Percentiles rank a stretch among this genome's conserved stretches.
Evolutionary conservation across 2,113 vertebrate species (phyloP).

Genomic region (Vireo altiloquus): DNA sequence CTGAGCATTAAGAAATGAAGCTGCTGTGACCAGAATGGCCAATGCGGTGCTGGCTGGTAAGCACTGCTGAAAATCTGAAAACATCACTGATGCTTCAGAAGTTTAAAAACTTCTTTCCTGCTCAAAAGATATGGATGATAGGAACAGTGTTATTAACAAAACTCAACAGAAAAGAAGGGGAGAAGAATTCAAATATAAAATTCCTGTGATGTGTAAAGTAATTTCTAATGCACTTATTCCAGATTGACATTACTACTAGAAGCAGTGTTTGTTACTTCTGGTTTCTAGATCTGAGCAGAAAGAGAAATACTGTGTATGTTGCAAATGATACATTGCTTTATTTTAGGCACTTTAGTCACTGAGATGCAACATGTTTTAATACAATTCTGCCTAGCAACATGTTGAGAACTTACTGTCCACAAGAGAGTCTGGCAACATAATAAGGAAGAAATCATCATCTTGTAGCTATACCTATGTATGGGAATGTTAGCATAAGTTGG

Average conservation of each 20-base stretch:
- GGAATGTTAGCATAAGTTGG: conserved; percentile 7
- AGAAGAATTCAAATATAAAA: background rate
- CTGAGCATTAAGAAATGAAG: background rate
- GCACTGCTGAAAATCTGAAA: background rate
- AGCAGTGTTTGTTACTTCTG: background rate
- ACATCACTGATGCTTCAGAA: background rate
- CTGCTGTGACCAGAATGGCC: background rate
- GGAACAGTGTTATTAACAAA: background rate
- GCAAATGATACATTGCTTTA: background rate
- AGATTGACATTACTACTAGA: background rate
- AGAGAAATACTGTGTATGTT: background rate
- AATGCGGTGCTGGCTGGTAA: background rate
- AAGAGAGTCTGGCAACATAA: background rate
- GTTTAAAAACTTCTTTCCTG: background rate
- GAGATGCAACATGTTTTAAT: conserved; percentile 3
- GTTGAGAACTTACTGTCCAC: conserved; percentile 20
- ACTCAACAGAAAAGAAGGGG: background rate
- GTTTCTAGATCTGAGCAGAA: background rate
- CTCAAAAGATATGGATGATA: background rate
- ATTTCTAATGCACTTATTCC: background rate
- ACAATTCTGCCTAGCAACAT: conserved; percentile 46
- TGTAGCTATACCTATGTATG: conserved; percentile 24
- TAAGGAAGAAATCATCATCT: background rate
- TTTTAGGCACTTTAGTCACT: background rate
- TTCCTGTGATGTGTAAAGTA: background rate